Evolutionary conservation across 2,113 vertebrate species (phyloP).

Genomic region (Neolamprologus longior): DNA sequence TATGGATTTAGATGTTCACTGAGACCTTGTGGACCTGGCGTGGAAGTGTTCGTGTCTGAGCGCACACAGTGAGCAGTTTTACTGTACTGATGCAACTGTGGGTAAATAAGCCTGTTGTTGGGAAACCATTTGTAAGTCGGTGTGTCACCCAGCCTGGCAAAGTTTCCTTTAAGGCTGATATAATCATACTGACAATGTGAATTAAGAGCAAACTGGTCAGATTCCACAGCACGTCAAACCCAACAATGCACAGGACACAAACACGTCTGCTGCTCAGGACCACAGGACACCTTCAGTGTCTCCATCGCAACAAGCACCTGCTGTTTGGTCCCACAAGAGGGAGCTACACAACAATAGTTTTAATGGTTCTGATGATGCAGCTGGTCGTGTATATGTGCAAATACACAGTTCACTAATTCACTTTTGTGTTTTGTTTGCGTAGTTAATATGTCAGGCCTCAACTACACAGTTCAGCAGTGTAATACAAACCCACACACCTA

Average conservation of each 20-base stretch:
- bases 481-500: neutral
- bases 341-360: neutral
- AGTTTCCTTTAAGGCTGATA: neutral
- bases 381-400: neutral
- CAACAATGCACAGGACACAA: neutral
- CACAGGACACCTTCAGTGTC: neutral
- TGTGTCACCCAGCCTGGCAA: neutral
- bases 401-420: neutral
- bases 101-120: neutral
- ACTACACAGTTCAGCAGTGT: neutral
- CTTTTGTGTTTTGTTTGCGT: neutral
- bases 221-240: neutral
- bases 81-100: neutral
- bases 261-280: neutral
- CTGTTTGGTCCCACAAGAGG: neutral
- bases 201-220: neutral
- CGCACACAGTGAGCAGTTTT: neutral
- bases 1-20: neutral
- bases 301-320: neutral
- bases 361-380: neutral
- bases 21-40: neutral
- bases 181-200: neutral
- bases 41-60: neutral
- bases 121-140: neutral
- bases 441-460: neutral